Evolutionary conservation across 1,140 invertebrate species (phyloP).

Genomic region (Drosophila setifemur): DNA sequence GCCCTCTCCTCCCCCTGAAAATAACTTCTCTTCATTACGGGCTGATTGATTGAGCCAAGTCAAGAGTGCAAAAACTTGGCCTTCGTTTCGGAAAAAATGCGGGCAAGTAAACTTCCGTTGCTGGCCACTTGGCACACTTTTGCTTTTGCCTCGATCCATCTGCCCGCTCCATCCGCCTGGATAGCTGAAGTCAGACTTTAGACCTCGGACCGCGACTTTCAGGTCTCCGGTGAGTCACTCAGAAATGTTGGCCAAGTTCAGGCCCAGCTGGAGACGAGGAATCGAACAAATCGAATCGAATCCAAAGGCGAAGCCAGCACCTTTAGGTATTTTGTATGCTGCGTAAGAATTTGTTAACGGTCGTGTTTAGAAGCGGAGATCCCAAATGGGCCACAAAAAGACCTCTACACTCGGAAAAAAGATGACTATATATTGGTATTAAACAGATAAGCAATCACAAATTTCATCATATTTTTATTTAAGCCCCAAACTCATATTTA

Average conservation of each 20-base stretch:
- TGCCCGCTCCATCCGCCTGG: slow-evolving; percentile 8
- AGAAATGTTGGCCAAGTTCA: slow-evolving; percentile 72
- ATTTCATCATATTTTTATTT: too few relatives aligned
- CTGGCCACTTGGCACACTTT: slow-evolving; percentile 77
- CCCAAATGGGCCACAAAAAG: slow-evolving; percentile 17
- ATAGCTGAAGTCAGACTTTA: background rate
- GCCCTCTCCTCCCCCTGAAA: background rate
- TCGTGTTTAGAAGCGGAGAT: slow-evolving; percentile 54
- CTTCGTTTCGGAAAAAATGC: slow-evolving; percentile 68
- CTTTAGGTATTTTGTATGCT: slow-evolving; percentile 45
- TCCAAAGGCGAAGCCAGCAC: slow-evolving; percentile 5
- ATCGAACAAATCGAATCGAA: slow-evolving; percentile 1
- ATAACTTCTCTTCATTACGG: slow-evolving; percentile 51
- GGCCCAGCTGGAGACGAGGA: slow-evolving; percentile 59
- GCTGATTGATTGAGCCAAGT: slow-evolving; percentile 68
- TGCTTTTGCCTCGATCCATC: slow-evolving; percentile 55
- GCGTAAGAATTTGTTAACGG: slow-evolving; percentile 77
- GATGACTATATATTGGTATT: too few relatives aligned
- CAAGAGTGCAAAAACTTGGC: slow-evolving; percentile 52
- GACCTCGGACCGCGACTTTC: slow-evolving; percentile 4
- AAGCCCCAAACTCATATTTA: too few relatives aligned
- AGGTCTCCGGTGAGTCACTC: slow-evolving; percentile 41
- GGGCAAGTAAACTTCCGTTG: slow-evolving; percentile 76
- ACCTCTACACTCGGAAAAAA: slow-evolving; percentile 5
- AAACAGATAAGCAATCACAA: too few relatives aligned